These are phyloP conservation scores for Sitta europaea DNA, from an alignment of 2,113 vertebrate genomes.

Conservation along the genomic window DNA sequence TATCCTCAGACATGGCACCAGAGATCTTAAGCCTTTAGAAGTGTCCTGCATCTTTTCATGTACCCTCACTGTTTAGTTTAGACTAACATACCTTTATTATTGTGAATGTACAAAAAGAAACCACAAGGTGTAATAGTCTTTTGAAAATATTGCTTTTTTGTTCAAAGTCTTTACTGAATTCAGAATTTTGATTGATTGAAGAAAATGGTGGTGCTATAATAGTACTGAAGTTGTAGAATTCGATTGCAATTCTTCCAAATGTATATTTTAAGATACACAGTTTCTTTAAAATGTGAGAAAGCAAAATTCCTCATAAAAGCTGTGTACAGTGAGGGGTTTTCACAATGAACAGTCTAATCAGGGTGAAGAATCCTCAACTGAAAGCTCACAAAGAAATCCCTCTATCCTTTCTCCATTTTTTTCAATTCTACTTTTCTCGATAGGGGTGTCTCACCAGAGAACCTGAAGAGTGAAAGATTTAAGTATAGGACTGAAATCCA, in stretches of 20 bases:
- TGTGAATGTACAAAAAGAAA: not conserved
- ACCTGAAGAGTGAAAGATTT: constrained; percentile 63
- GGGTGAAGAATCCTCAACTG: not conserved
- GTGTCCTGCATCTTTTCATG: not conserved
- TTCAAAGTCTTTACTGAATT: not conserved
- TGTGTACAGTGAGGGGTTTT: not conserved
- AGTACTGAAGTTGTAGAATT: not conserved
- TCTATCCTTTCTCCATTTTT: constrained; percentile 55
- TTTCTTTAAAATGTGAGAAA: not conserved
- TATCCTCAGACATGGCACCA: not conserved
- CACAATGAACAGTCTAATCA: not conserved
- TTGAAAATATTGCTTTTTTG: not conserved
- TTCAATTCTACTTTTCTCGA: constrained; percentile 50
- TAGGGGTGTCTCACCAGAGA: constrained; percentile 53
- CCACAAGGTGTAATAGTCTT: not conserved
- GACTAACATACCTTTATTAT: not conserved
- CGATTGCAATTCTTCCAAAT: not conserved
- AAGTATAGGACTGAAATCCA: constrained; percentile 66
- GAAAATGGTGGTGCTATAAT: not conserved
- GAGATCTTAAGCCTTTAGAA: not conserved
- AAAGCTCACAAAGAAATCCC: constrained; percentile 41
- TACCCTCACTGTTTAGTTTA: not conserved
- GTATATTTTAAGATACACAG: not conserved
- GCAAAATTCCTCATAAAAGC: not conserved
- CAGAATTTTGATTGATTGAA: not conserved